A percentile compares a stretch with the other conserved stretches of the same genome.
Evolutionary conservation across 2,888 invertebrate species (phyloP).

Genomic region (Luperina testacea): DNA sequence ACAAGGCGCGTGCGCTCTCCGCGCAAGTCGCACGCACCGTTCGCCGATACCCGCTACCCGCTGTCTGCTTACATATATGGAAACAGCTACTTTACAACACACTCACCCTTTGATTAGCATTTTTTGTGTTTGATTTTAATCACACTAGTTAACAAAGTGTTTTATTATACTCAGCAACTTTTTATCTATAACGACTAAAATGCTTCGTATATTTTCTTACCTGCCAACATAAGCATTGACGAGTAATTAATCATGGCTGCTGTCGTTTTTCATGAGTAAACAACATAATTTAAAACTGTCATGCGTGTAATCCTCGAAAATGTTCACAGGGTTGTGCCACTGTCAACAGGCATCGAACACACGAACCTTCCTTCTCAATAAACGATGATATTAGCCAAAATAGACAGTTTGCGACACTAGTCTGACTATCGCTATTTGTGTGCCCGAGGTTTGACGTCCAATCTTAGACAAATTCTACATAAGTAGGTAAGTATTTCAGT

Average conservation of each 20-base stretch:
- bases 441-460: background rate
- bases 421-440: background rate
- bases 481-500: background rate
- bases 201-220: slow-evolving; percentile 4
- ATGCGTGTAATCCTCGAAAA: slow-evolving; percentile 28
- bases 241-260: slow-evolving; percentile 54
- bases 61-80: slow-evolving; percentile 79
- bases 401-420: too few species aligned
- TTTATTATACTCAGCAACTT: slow-evolving; percentile 61
- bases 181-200: slow-evolving; percentile 48
- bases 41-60: slow-evolving; percentile 58
- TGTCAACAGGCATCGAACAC: background rate
- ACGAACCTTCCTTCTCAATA: background rate
- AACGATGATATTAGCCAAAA: background rate
- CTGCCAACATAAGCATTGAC: slow-evolving; percentile 52
- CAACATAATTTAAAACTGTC: slow-evolving; percentile 36
- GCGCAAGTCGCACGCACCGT: slow-evolving; percentile 69
- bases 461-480: background rate
- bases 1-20: slow-evolving; percentile 84
- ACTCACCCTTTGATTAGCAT: slow-evolving; percentile 80
- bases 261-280: slow-evolving; percentile 32
- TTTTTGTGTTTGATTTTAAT: slow-evolving; percentile 84
- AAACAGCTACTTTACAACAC: slow-evolving; percentile 79
- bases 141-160: slow-evolving; percentile 73
- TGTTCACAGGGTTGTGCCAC: slow-evolving; percentile 11